Percentiles rank a stretch among this genome's conserved stretches.
Evolutionary conservation across 1,140 invertebrate species (phyloP).

Genomic region (Drosophila saltans): DNA sequence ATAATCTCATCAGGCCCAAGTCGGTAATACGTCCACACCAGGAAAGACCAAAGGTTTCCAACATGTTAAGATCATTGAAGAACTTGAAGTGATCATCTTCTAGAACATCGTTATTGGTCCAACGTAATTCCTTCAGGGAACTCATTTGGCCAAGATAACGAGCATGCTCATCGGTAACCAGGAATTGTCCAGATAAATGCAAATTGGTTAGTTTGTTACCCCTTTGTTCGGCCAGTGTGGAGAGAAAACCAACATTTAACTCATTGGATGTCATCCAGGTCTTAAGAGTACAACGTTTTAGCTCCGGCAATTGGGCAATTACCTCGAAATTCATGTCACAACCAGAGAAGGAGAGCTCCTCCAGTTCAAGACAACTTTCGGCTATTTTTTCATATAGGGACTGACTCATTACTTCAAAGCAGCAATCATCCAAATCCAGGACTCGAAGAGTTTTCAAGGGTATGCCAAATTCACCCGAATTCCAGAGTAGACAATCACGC

Average conservation of each 20-base stretch:
- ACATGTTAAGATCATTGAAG: conserved; percentile 49
- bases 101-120: conserved; percentile 57
- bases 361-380: conserved; percentile 51
- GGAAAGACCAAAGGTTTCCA: conserved; percentile 34
- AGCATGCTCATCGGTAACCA: conserved; percentile 58
- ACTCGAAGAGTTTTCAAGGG: conserved; percentile 35
- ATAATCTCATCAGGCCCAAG: conserved; percentile 47
- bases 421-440: conserved; percentile 62
- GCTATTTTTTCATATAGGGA: conserved; percentile 68
- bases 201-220: conserved; percentile 53
- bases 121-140: conserved; percentile 47
- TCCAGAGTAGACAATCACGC: conserved; percentile 67
- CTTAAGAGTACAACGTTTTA: conserved; percentile 59
- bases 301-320: conserved; percentile 57
- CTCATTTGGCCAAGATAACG: conserved; percentile 52
- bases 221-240: conserved; percentile 35
- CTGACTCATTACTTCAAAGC: conserved; percentile 70
- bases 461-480: conserved; percentile 64
- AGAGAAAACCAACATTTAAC: conserved; percentile 59
- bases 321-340: conserved; percentile 66
- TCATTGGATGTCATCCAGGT: conserved; percentile 68
- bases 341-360: conserved; percentile 61
- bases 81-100: conserved; percentile 66
- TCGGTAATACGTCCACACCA: conserved; percentile 53
- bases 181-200: conserved; percentile 58